phyloP scores from a whole-genome alignment of 2,113 vertebrate genomes.

The Corapipo altera region DNA sequence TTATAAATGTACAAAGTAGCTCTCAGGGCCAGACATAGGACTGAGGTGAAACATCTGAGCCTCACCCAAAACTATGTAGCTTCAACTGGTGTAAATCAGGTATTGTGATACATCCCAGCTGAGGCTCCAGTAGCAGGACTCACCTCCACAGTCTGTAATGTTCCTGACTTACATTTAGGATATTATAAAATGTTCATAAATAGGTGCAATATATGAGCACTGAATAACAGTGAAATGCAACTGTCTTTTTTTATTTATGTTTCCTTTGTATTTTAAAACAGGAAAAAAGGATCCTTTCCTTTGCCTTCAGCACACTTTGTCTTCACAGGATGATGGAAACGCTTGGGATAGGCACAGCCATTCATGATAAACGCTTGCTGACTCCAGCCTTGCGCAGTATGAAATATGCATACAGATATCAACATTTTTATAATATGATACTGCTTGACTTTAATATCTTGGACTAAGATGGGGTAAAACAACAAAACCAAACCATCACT shows the following conservation, averaged over 20 bases:
- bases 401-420: background rate
- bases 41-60: constrained; percentile 47
- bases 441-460: background rate
- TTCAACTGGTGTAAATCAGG: background rate
- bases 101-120: background rate
- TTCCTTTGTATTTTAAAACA: background rate
- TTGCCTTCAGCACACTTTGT: background rate
- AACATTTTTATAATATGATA: background rate
- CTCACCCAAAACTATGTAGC: background rate
- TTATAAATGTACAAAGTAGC: constrained; percentile 9
- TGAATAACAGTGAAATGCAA: background rate
- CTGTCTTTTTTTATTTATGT: background rate
- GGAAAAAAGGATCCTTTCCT: background rate
- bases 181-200: background rate
- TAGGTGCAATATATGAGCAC: background rate
- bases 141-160: background rate
- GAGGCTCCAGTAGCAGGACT: background rate
- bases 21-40: background rate
- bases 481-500: background rate
- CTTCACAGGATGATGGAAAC: background rate
- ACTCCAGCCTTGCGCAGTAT: background rate
- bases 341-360: background rate
- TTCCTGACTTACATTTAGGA: background rate
- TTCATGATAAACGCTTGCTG: background rate
- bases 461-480: background rate